A percentile compares a stretch with the other conserved stretches of the same genome.
Evolutionary conservation across 2,797 vertebrate species (phyloP).

Genomic region (Coracias cyanogaster): DNA sequence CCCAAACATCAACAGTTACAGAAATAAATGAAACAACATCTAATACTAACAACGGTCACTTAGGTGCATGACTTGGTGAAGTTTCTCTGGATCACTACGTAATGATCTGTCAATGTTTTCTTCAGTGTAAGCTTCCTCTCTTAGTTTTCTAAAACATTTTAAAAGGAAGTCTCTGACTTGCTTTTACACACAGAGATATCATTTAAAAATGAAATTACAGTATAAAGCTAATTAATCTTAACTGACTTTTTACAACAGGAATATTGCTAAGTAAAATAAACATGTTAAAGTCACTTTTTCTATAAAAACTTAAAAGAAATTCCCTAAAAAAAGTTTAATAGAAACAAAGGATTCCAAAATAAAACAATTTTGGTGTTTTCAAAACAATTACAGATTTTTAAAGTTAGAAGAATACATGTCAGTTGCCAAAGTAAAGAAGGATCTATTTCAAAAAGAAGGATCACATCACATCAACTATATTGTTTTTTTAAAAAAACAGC

Average conservation of each 20-base stretch:
- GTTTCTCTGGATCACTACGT: not conserved
- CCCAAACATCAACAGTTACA: not conserved
- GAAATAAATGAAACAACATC: not conserved
- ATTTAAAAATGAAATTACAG: not conserved
- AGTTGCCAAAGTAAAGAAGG: not conserved
- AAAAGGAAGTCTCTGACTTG: not conserved
- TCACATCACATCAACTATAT: not conserved
- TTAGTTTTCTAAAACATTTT: not conserved
- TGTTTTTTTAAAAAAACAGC: not conserved
- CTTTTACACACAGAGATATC: not conserved
- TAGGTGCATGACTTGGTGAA: not conserved
- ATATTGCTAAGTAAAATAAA: not conserved
- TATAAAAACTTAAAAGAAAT: not conserved
- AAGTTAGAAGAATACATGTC: not conserved
- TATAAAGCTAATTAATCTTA: not conserved
- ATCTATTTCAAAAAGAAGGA: not conserved
- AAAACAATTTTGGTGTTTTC: not conserved
- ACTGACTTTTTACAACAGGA: not conserved
- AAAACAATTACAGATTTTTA: not conserved
- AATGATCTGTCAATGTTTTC: not conserved
- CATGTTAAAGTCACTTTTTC: not conserved
- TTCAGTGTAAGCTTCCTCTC: not conserved
- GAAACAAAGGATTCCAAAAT: not conserved
- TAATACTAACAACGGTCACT: not conserved
- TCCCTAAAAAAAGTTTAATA: not conserved